These are phyloP conservation scores for Chelonus insularis DNA, from an alignment of 1,140 invertebrate genomes.

Conservation along the genomic window DNA sequence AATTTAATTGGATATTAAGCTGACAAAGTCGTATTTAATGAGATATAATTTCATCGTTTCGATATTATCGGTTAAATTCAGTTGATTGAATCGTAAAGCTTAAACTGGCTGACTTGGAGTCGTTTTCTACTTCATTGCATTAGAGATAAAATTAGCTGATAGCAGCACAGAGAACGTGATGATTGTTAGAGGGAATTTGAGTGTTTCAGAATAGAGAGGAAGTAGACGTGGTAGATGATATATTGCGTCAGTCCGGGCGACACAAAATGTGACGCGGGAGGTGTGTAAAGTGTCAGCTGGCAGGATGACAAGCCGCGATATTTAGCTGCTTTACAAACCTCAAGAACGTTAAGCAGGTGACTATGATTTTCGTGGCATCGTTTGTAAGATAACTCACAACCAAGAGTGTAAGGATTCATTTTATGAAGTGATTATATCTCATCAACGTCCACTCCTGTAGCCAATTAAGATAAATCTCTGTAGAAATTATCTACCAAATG, in stretches of 20 bases:
- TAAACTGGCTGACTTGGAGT: neutral
- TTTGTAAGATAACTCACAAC: no score
- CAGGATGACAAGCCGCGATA: neutral
- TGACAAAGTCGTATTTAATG: conserved; percentile 5
- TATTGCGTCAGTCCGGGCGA: conserved; percentile 6
- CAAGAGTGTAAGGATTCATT: no score
- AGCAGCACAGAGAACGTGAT: neutral
- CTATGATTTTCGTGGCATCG: neutral
- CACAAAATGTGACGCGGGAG: conserved; percentile 3
- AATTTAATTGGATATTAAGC: conserved; percentile 22
- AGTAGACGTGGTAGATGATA: neutral
- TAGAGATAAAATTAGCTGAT: conserved; percentile 9
- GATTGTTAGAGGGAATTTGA: neutral
- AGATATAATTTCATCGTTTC: conserved; percentile 1
- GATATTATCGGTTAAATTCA: conserved; percentile 15
- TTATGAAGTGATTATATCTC: no score
- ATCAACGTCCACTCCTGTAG: no score
- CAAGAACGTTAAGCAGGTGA: neutral
- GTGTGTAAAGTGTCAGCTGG: conserved; percentile 5
- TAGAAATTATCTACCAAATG: no score
- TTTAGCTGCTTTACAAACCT: conserved; percentile 14
- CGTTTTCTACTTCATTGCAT: conserved; percentile 10
- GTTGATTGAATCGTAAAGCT: neutral
- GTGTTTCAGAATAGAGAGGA: neutral
- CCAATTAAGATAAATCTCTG: no score